A percentile compares a stretch with the other conserved stretches of the same genome.
Conservation (phyloP, 35 echinoderm and acorn worm genomes). For the Heliocidaris erythrogramma region DNA sequence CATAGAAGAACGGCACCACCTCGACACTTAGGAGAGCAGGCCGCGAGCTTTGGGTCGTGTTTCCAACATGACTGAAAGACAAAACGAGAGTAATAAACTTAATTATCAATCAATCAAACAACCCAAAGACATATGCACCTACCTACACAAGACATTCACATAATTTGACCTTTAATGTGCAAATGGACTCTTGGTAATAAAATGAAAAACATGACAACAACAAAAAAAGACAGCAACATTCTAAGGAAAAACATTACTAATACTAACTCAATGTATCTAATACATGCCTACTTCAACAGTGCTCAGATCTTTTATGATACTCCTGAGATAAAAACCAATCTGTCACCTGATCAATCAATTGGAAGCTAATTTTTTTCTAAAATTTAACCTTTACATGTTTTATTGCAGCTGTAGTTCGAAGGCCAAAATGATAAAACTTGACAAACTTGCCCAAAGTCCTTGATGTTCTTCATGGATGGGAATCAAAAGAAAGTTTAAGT, state of each 20-base stretch:
- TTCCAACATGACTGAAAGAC: constrained; percentile 45
- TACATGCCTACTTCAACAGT: not conserved
- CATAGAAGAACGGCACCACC: constrained; percentile 97
- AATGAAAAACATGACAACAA: too few relatives aligned
- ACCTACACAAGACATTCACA: not conserved
- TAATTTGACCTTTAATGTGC: not conserved
- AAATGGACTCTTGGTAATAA: too few relatives aligned
- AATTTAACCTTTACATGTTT: not conserved
- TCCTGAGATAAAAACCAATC: too few relatives aligned
- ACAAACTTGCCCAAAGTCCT: not conserved
- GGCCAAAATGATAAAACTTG: not conserved
- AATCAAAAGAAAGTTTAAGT: too few relatives aligned
- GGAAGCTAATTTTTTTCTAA: not conserved
- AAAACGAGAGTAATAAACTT: not conserved
- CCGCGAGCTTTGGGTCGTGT: constrained; percentile 57
- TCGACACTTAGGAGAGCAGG: constrained; percentile 88
- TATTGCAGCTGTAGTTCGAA: not conserved
- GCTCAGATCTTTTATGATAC: not conserved
- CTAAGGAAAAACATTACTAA: not conserved
- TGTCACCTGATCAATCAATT: not conserved
- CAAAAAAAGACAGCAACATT: not conserved
- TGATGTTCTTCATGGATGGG: not conserved
- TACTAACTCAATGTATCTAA: not conserved
- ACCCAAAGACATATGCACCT: not conserved
- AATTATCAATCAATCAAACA: not conserved